Percentiles rank a stretch among this genome's conserved stretches.
phyloP scores from a whole-genome alignment of 2,113 vertebrate species.

The Strigops habroptila region DNA sequence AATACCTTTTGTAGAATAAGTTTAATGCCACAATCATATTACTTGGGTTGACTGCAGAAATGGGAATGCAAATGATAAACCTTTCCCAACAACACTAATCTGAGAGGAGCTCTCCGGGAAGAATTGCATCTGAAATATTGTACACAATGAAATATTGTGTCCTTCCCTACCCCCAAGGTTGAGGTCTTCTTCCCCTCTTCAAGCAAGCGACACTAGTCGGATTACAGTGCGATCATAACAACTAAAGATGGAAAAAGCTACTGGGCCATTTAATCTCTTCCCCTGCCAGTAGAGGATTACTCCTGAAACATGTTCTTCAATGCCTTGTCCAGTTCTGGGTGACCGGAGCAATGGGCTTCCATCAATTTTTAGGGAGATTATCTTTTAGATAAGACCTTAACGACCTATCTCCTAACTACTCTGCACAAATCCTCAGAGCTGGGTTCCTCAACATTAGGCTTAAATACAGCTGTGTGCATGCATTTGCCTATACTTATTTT shows the following conservation, averaged over 20 bases:
- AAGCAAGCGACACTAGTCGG: slow-evolving; percentile 52
- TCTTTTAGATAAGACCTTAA: slow-evolving; percentile 54
- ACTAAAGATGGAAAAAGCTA: slow-evolving; percentile 62
- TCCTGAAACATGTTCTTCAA: slow-evolving; percentile 56
- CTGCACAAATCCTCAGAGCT: slow-evolving; percentile 22
- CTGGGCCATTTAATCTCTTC: slow-evolving; percentile 61
- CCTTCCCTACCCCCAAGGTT: not conserved
- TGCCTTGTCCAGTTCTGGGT: slow-evolving; percentile 28
- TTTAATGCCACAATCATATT: slow-evolving; percentile 57
- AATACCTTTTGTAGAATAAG: slow-evolving; percentile 59
- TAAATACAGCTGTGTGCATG: slow-evolving; percentile 45
- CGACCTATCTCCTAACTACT: slow-evolving; percentile 35
- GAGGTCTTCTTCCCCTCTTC: slow-evolving; percentile 27
- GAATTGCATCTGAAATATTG: slow-evolving; percentile 39
- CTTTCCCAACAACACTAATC: slow-evolving; percentile 58
- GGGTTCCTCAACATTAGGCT: slow-evolving; percentile 36
- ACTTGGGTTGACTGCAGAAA: slow-evolving; percentile 38
- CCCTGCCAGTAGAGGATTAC: slow-evolving; percentile 59
- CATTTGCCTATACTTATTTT: slow-evolving; percentile 24
- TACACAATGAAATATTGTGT: slow-evolving; percentile 59
- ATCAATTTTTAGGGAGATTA: slow-evolving; percentile 65
- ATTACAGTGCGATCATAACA: slow-evolving; percentile 63
- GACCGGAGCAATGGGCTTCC: slow-evolving; percentile 38
- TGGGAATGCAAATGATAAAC: slow-evolving; percentile 45
- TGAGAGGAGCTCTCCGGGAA: slow-evolving; percentile 32